Evolutionary conservation across 2,113 vertebrate genomes (phyloP).

Genomic region (Apodemus sylvaticus): DNA sequence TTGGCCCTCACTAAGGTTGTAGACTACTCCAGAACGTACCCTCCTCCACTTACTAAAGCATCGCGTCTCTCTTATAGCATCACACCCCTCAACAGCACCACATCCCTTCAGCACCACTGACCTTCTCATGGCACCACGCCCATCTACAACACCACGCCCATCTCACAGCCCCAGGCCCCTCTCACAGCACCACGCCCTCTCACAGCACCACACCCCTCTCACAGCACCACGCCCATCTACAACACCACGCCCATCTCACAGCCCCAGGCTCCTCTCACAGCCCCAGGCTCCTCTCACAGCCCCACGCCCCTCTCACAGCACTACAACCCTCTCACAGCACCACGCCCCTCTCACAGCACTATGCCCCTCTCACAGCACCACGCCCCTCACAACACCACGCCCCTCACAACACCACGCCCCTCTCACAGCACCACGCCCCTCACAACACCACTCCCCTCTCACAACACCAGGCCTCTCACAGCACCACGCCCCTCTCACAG

Average conservation of each 20-base stretch:
- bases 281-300: background rate
- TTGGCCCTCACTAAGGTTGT: background rate
- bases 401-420: accelerated
- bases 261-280: background rate
- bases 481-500: too few species aligned
- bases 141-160: too few species aligned
- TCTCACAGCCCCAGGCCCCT: too few species aligned
- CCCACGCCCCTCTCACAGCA: background rate
- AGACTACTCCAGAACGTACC: background rate
- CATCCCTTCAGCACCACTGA: too few species aligned
- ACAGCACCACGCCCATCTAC: background rate
- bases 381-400: too few species aligned
- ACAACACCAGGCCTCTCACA: background rate
- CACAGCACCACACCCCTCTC: background rate
- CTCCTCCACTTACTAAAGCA: background rate
- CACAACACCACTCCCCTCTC: background rate
- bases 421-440: too few species aligned
- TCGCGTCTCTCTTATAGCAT: background rate
- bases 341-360: too few species aligned
- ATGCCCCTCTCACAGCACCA: background rate
- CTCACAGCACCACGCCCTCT: background rate
- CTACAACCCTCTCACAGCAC: too few species aligned
- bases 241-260: background rate
- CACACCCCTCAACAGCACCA: too few species aligned
- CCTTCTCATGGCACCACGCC: background rate